These are phyloP conservation scores for Oligia latruncula DNA, from an alignment of 2,888 invertebrate genomes.

Conservation along the genomic window DNA sequence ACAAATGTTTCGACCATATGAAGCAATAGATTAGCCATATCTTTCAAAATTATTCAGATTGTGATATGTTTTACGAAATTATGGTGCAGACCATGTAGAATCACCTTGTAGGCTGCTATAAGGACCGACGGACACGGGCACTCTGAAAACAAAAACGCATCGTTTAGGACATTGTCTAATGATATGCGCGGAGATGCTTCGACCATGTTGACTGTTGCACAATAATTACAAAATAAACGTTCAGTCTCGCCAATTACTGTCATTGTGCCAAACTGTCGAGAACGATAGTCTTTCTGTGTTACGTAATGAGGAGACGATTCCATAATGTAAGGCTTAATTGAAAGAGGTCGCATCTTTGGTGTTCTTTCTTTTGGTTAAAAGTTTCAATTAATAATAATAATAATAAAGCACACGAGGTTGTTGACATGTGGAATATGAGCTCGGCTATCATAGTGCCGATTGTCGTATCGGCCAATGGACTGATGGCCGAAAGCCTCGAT, in stretches of 20 bases:
- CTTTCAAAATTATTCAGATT: not conserved
- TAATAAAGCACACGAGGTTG: too few species aligned
- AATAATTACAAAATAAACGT: slow-evolving; percentile 41
- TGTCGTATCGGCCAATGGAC: too few species aligned
- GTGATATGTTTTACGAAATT: not conserved
- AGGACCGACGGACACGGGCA: not conserved
- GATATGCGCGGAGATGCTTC: slow-evolving; percentile 6
- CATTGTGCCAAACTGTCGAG: slow-evolving; percentile 39
- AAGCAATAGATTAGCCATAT: not conserved
- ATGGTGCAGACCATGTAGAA: not conserved
- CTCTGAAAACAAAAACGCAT: not conserved
- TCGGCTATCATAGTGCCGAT: too few species aligned
- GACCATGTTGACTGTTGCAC: slow-evolving; percentile 9
- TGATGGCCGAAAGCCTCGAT: too few species aligned
- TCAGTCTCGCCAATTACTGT: slow-evolving; percentile 36
- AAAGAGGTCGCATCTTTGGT: slow-evolving; percentile 8
- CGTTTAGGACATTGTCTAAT: slow-evolving; percentile 17
- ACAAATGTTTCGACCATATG: not conserved
- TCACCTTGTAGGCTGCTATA: not conserved
- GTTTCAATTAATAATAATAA: too few species aligned
- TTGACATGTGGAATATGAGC: too few species aligned
- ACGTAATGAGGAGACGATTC: slow-evolving; percentile 11
- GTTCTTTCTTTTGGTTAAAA: not conserved
- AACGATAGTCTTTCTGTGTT: slow-evolving; percentile 35
- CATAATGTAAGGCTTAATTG: slow-evolving; percentile 19